Conservation (phyloP, 2,888 invertebrate species). For the Pherbina coryleti region DNA sequence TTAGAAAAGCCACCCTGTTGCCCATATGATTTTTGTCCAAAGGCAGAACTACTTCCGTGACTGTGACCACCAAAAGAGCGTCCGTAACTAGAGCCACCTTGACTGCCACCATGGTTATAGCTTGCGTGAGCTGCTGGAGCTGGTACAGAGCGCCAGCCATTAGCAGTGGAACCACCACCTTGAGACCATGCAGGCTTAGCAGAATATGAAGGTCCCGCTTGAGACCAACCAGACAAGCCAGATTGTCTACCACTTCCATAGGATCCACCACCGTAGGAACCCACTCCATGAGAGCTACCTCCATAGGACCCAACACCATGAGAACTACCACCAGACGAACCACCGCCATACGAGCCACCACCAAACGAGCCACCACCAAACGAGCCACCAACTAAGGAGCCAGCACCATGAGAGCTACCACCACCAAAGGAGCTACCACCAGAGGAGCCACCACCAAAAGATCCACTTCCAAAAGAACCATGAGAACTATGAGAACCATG, state of each 20-base stretch:
- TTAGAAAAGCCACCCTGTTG: too few relatives aligned
- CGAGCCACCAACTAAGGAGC: not conserved
- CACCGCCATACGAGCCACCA: conserved; percentile 15
- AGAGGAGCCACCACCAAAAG: conserved; percentile 33
- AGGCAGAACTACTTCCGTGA: not conserved
- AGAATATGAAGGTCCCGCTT: too few relatives aligned
- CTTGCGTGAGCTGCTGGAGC: too few relatives aligned
- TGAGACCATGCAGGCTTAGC: too few relatives aligned
- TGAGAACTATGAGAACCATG: too few relatives aligned
- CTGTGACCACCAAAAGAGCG: not conserved
- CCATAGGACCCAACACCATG: conserved; percentile 41
- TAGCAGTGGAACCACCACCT: too few relatives aligned
- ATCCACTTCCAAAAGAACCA: too few relatives aligned
- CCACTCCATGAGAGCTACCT: conserved; percentile 21
- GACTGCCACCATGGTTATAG: too few relatives aligned
- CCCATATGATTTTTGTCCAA: too few relatives aligned
- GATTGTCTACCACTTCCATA: not conserved
- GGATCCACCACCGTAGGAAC: conserved; percentile 10
- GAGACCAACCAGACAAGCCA: too few relatives aligned
- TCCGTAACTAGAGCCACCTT: too few relatives aligned
- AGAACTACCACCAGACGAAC: conserved; percentile 12
- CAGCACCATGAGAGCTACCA: conserved; percentile 4
- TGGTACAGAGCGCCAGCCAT: too few relatives aligned
- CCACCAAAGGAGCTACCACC: not conserved
- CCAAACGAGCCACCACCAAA: conserved; percentile 15